Evolutionary conservation across 1,140 invertebrate genomes (phyloP), one percentile per base, ranked within the genome.

Genomic region (Lysiphlebus fabarum): DNA sequence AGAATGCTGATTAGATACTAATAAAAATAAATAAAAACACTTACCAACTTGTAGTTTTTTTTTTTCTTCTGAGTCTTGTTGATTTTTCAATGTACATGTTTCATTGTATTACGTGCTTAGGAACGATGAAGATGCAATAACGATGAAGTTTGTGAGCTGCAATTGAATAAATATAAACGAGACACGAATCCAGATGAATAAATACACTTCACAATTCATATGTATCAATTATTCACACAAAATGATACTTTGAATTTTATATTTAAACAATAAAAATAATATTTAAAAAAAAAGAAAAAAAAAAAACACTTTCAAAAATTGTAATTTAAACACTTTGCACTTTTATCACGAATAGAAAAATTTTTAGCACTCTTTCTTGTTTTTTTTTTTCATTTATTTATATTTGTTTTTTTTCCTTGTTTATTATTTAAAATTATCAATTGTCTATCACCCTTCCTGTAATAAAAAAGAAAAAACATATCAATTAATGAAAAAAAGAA

Each of bases 1-100:
- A 65, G 71, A 74, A 75, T 73, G 65, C 64, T 67, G 68, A 72
- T 72, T 59, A 6, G 17, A 26, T 4, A 26, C 17, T 26, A 26
- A 26, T 26, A 26, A 1, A 26, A 26, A 26, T 26, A 4, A 26
- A 26, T 26, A 26, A 49, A 49, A 26, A 33, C 38, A 40, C 49
- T 34, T 42, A 33, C 33, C 42, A 17, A 26, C 40, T 49, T 6
- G 44, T 55, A 40, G 14, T 43, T 37, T 56, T 36, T 56, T 56
- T 56, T 1, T 45, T n/a, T 14, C 12, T 7, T 43, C 17, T 43
- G 17, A 11, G 11, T 42, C 6, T 7, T 26, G 17, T 4, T 26
- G 17, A 26, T 26, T 26, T 26, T 26, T 26, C 17, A 26, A 26
- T 26, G 17, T 26, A 26, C 17, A 26, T 26, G 17, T 26, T 4